Conservation (phyloP, 2,113 vertebrate genomes). For the Nannobrachium achirus region DNA sequence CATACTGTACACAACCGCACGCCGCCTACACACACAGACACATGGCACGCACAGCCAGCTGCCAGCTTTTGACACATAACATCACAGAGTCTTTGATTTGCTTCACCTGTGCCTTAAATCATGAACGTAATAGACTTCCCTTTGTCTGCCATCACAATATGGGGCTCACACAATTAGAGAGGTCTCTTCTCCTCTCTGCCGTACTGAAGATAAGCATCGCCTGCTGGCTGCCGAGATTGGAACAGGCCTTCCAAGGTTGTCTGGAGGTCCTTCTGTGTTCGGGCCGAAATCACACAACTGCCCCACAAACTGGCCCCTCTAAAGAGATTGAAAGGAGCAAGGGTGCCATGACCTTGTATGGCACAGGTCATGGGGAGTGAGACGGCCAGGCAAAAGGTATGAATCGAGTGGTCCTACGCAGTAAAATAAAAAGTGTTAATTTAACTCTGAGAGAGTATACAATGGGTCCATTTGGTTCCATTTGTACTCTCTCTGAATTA, state of each 20-base stretch:
- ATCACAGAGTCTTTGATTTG: conserved; percentile 36
- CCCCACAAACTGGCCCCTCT: conserved; percentile 34
- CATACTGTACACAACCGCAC: conserved; percentile 7
- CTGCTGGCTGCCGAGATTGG: conserved; percentile 75
- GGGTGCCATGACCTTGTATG: conserved; percentile 60
- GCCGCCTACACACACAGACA: not conserved
- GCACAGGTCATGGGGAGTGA: conserved; percentile 40
- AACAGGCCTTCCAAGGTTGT: conserved; percentile 75
- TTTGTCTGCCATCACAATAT: conserved; percentile 76
- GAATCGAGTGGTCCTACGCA: conserved; percentile 5
- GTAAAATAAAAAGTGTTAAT: too few relatives aligned
- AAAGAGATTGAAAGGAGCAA: conserved; percentile 22
- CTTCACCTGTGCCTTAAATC: conserved; percentile 59
- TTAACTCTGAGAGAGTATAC: too few relatives aligned
- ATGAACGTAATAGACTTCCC: conserved; percentile 66
- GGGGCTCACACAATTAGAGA: conserved; percentile 75
- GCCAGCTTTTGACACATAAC: conserved; percentile 35
- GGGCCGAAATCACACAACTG: conserved; percentile 41
- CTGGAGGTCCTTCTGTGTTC: conserved; percentile 74
- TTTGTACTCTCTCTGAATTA: too few relatives aligned
- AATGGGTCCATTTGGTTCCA: too few relatives aligned
- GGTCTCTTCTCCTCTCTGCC: conserved; percentile 56
- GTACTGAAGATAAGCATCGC: conserved; percentile 75
- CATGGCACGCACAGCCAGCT: conserved; percentile 20
- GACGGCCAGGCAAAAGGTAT: conserved; percentile 26